These are phyloP conservation scores for Microtus richardsoni DNA, from an alignment of 2,113 vertebrate species.

Conservation along the genomic window DNA sequence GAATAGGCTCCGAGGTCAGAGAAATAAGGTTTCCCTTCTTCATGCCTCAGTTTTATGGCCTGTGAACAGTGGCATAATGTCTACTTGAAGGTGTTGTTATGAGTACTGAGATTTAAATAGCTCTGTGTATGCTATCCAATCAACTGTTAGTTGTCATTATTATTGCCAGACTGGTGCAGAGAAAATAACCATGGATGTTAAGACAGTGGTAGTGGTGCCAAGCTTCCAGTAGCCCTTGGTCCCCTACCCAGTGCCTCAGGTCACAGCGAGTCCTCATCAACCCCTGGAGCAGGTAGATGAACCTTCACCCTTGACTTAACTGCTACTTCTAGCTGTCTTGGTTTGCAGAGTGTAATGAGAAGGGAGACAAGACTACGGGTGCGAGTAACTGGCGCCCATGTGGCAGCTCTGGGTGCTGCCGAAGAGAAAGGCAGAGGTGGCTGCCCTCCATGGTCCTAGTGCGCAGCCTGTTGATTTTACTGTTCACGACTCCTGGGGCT, in stretches of 20 bases:
- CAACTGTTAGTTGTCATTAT: neutral
- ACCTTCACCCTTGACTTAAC: neutral
- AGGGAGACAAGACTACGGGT: neutral
- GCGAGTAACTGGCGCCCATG: neutral
- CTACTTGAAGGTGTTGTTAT: neutral
- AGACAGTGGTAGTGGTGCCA: neutral
- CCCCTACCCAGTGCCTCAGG: neutral
- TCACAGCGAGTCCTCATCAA: neutral
- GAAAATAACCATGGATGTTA: neutral
- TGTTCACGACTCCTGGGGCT: neutral
- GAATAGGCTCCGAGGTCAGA: neutral
- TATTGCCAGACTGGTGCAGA: neutral
- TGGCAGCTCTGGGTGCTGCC: neutral
- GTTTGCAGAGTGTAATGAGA: neutral
- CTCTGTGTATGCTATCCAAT: neutral
- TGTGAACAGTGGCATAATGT: neutral
- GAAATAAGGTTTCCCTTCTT: slow-evolving; percentile 35
- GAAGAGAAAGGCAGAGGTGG: neutral
- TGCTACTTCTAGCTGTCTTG: neutral
- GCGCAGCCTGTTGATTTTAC: neutral
- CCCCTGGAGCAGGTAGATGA: neutral
- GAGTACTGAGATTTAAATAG: neutral
- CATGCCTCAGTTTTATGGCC: neutral
- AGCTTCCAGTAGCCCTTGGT: neutral
- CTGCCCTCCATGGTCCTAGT: neutral